Evolutionary conservation across 23 tunicate genomes (phyloP), one percentile per base, ranked within the genome.

Genomic region (Trididemnum nubilum): DNA sequence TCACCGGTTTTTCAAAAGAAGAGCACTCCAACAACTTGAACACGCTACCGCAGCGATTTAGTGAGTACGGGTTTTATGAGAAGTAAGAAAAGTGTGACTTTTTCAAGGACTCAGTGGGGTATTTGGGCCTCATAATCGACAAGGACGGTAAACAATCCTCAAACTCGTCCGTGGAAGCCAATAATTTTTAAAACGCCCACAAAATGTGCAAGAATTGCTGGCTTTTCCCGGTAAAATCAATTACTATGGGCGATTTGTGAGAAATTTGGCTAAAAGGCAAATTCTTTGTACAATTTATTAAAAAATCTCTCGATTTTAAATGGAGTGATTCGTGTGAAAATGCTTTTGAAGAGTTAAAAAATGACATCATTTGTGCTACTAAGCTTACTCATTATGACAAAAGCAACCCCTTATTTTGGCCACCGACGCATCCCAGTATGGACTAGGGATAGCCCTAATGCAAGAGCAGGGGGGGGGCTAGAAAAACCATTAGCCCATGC

Each of bases 351-450:
- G 25, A 40, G 39, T 7, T 26, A 73, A 38, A 40, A 37, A 2
- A 40, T 73, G 9, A 73, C 4, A 32, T 36, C 39, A 29, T 7
- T 7, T 7, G n/a, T n/a, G n/a, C n/a, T n/a, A n/a, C n/a, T n/a
- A n/a, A n/a, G n/a, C n/a, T n/a, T n/a, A n/a, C n/a, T 33, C 75
- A 69, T 38, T 69, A 30, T 32, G 75, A 69, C 39, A 31, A 12
- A 69, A 34, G 9, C 30, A 73, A 73, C 29, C 27, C 2, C 31
- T 73, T 2, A 73, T 38, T 38, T 25, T 73, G 21, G 78, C 78
- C 30, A 73, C 78, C 2, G 78, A 73, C 32, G 78, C 78, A 2
- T 73, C 78, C 22, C 27, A 73, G 31, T 19, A 73, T 26, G 78
- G 58, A 2, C 9, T 73, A 7, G 78, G 58, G 2, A 58, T 58